phyloP scores from a whole-genome alignment of 2,113 vertebrate genomes.

The Pangasianodon hypophthalmus region DNA sequence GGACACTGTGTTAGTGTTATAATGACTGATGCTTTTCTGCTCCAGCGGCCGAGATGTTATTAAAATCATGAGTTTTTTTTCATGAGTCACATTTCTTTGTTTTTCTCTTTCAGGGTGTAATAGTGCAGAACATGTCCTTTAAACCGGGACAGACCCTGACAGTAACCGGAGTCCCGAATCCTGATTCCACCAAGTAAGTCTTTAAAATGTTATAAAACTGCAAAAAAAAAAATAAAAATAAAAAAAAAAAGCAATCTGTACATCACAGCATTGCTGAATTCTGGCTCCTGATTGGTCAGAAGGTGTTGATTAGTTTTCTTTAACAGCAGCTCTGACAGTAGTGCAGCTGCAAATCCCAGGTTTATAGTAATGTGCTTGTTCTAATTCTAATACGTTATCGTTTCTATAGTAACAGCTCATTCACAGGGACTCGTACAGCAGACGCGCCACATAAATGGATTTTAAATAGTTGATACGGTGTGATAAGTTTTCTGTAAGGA shows the following conservation, averaged over 20 bases:
- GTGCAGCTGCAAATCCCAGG: neutral
- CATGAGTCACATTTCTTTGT: neutral
- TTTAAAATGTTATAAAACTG: neutral
- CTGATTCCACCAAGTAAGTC: constrained; percentile 68
- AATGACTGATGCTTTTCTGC: no score
- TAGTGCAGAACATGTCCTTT: constrained; percentile 76
- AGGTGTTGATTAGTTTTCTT: neutral
- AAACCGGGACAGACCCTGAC: constrained; percentile 75
- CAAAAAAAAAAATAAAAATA: neutral
- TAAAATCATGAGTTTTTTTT: neutral
- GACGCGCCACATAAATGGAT: neutral
- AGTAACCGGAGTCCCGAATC: constrained; percentile 63
- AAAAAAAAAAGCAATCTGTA: neutral
- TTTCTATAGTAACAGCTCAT: neutral
- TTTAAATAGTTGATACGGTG: neutral
- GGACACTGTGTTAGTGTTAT: neutral
- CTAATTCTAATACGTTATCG: neutral
- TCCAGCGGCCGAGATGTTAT: neutral
- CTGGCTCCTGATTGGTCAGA: neutral
- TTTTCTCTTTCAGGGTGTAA: constrained; percentile 60
- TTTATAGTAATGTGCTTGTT: neutral
- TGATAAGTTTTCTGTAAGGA: neutral
- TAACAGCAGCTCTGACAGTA: neutral
- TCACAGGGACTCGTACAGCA: neutral
- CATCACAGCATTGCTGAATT: neutral